phyloP scores from a whole-genome alignment of 1,140 invertebrate species.

The Globodera rostochiensis region DNA sequence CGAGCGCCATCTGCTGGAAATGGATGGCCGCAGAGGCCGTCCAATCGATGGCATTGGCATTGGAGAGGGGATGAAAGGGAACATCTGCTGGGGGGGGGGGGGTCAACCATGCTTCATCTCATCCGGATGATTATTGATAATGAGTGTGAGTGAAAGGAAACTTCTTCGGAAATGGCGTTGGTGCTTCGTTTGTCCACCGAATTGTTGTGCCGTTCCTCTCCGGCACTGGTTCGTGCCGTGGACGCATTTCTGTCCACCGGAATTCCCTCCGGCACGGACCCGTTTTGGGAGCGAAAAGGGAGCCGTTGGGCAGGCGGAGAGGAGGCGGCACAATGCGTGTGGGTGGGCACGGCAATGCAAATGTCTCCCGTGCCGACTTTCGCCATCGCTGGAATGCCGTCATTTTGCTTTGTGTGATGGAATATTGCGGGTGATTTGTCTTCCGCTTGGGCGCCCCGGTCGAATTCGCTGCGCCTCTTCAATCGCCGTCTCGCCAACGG shows the following conservation, averaged over 20 bases:
- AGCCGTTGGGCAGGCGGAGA: neutral
- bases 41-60: conserved; percentile 42
- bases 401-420: neutral
- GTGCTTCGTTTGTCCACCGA: neutral
- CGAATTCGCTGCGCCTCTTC: neutral
- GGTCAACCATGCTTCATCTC: too few relatives aligned
- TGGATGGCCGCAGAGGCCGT: conserved; percentile 35
- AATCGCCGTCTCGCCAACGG: neutral
- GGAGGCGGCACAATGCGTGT: neutral
- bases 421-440: neutral
- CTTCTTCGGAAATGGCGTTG: neutral
- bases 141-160: neutral
- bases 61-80: conserved; percentile 16
- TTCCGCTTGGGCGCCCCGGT: neutral
- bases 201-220: neutral
- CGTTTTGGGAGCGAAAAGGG: neutral
- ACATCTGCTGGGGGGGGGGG: conserved; percentile 43
- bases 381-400: neutral
- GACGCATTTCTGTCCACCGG: conserved; percentile 6
- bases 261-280: conserved; percentile 1
- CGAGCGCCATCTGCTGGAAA: conserved; percentile 13
- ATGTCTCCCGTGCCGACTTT: neutral
- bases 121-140: too few relatives aligned
- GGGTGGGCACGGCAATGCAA: neutral
- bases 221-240: neutral